Evolutionary conservation across 2,797 vertebrate genomes (phyloP), one percentile per base, ranked within the genome.

Genomic region (Rhynchotus rufescens): DNA sequence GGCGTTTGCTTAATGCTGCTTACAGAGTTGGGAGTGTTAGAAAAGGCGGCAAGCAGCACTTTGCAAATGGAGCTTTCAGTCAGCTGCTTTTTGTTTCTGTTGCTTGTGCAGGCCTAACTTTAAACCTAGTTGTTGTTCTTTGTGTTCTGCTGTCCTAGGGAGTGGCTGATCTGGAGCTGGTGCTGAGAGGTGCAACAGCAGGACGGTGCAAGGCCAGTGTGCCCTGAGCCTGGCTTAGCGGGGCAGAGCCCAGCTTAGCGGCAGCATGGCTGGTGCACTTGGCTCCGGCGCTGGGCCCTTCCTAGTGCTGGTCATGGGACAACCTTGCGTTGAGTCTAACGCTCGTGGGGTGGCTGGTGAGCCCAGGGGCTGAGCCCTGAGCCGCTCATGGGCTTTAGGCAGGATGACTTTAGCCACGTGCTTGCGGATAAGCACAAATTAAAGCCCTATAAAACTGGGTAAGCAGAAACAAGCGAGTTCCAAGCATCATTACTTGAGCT

Each of bases 401-500:
- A 47, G 17, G 44, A 21, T 4, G 14, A 49, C 44, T 12, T 64
- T 77, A 74, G 44, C 34, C 88, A 80, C 88, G 67, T 65, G 49
- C 94, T 88, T 93, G 64, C 73, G 90, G 93, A 49, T 82, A 71
- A 90, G 72, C 51, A 56, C 61, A 36, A 19, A 12, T 81, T 73
- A 54, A 19, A 15, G 13, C 64, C 91, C 59, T 64, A 79, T 44
- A 72, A 57, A 62, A 89, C 12, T 54, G 74, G 21, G 12, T 40
- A 26, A 54, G 57, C 9, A 60, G 36, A 69, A 44, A 67, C 21
- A 71, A 74, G 84, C 74, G 47, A 80, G 81, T 88, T 67, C 56
- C 68, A 85, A n/a, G 10, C 73, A 20, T 17, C 30, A 72, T 91
- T 32, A 66, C 23, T 2, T 38, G 38, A 25, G 28, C 40, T 52